These are phyloP conservation scores for Heterocephalus glaber DNA, from an alignment of 2,113 vertebrate species.

Conservation along the genomic window DNA sequence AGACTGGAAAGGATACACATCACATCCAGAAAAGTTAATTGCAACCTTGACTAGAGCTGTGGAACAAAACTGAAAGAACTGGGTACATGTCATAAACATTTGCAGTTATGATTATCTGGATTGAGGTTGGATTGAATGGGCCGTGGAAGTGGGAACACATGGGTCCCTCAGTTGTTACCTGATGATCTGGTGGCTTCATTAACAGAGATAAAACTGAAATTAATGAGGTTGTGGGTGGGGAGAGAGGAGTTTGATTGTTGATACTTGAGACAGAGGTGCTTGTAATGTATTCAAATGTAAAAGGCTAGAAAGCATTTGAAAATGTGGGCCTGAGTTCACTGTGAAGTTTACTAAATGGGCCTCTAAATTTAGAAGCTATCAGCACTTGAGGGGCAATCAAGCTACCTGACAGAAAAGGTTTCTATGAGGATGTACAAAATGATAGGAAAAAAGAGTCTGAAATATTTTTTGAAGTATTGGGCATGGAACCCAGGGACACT, in stretches of 20 bases:
- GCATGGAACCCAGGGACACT: neutral
- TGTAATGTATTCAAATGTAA: neutral
- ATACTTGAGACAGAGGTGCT: neutral
- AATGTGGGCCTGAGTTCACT: neutral
- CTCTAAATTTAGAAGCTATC: neutral
- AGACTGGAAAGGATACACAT: neutral
- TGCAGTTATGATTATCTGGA: neutral
- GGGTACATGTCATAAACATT: neutral
- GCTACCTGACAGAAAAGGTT: neutral
- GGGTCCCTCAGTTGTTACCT: neutral
- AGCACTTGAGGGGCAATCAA: neutral
- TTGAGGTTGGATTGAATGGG: neutral
- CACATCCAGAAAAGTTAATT: neutral
- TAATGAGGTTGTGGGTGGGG: neutral
- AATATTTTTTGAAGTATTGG: neutral
- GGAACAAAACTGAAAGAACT: neutral
- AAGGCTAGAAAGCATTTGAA: neutral
- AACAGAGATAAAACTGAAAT: neutral
- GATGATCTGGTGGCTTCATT: neutral
- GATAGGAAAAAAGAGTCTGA: neutral
- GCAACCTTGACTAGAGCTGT: neutral
- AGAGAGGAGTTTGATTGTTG: neutral
- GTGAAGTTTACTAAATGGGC: neutral
- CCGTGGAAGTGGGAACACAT: neutral
- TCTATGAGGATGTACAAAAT: neutral